These are phyloP conservation scores for Agelastica alni DNA, from an alignment of 2,888 invertebrate genomes.

Conservation along the genomic window DNA sequence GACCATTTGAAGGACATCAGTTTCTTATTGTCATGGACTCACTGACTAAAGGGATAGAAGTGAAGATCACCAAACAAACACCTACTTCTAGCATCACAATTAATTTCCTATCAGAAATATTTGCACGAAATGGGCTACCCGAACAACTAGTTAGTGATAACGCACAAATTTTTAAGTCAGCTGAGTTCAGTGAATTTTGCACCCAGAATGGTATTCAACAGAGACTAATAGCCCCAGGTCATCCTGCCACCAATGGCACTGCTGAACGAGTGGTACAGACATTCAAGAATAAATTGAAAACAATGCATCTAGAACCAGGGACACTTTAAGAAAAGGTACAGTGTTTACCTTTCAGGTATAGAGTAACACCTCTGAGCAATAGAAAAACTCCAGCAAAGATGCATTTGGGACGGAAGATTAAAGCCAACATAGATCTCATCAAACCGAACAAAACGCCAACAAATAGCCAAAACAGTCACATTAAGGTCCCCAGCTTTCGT, in stretches of 20 bases:
- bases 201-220: too few relatives aligned
- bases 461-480: too few relatives aligned
- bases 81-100: too few relatives aligned
- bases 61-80: too few relatives aligned
- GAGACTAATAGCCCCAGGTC: neutral
- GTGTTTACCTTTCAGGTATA: too few relatives aligned
- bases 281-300: neutral
- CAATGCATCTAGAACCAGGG: neutral
- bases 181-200: too few relatives aligned
- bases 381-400: too few relatives aligned
- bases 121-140: neutral
- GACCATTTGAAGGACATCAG: neutral
- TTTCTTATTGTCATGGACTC: constrained; percentile 3
- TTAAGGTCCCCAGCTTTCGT: too few relatives aligned
- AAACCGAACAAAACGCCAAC: too few relatives aligned
- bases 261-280: neutral
- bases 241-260: neutral
- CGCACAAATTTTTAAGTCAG: neutral
- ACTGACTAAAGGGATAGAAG: neutral
- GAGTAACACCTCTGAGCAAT: too few relatives aligned
- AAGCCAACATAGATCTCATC: too few relatives aligned
- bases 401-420: too few relatives aligned
- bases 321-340: neutral
- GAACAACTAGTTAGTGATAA: neutral
- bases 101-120: neutral